Base-by-base conservation (phyloP, 1,140 invertebrate species). In the Ips nitidus region DNA sequence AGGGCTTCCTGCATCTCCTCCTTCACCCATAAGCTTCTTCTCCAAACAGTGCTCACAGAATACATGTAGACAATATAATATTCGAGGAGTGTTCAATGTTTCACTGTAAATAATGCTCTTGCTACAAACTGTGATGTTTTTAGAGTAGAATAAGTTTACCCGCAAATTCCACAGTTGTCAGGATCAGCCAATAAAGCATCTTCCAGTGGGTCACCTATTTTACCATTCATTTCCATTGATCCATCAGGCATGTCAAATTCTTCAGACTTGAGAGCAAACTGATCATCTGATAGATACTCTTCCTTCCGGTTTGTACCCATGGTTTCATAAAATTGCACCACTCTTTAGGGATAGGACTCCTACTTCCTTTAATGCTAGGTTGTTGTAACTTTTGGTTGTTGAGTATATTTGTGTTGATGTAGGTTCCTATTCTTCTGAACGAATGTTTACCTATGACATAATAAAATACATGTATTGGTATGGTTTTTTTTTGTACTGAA, bases 11-110 rank as follows among this genome's bases (percentile, higher is more conserved):
- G 84, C 83, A 76, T 90, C 87, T 50, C 86, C 87, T 55, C 84
- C 84, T 76, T 90, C 90, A 76, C 90, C 88, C 43, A 89, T 83
- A 71, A 91, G 83, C 72, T 92, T 85, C 78, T 92, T 92, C 75
- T 93, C 89, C 71, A 97, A 83, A 78, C 95, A 98, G 56, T 88
- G 84, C 81, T 94, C 90, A 83, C 95, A 97, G 83, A 95, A 97
- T 3, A 94, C 93, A 84, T 97, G 95, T 74, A 98, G 86, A 82
- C 95, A 98, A 71, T 90, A 89, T 71, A 98, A 85, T 50, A 97
- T 90, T 73, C 94, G 88, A 52, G 95, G 94, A 76, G 87, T 87
- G 75, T 86, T 88, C 72, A 93, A 83, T 75, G 90, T 91, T 76
- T 88, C 86, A 72, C 87, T 22, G 22, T 22, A 22, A 22, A 22